phyloP scores from a whole-genome alignment of 2,113 vertebrate genomes.

The Oceanodroma tethys region DNA sequence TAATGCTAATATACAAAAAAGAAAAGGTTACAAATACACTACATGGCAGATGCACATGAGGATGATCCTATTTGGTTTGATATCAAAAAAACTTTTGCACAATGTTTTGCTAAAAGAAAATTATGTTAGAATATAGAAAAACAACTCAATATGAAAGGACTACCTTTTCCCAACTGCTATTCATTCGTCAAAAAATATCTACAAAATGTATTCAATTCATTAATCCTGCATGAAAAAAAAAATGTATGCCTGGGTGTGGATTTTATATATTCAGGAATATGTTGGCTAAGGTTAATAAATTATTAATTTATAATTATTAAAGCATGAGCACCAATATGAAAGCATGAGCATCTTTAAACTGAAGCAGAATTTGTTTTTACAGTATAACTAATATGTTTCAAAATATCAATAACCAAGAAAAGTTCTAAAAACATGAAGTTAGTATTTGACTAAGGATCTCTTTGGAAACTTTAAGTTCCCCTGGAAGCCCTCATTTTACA shows the following conservation, averaged over 20 bases:
- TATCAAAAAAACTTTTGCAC: not conserved
- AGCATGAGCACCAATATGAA: not conserved
- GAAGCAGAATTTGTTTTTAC: not conserved
- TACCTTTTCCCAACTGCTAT: not conserved
- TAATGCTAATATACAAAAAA: not conserved
- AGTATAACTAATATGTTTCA: not conserved
- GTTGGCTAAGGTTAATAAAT: not conserved
- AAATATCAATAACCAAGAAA: not conserved
- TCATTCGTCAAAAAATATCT: not conserved
- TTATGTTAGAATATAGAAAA: not conserved
- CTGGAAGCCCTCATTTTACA: not conserved
- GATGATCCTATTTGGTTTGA: not conserved
- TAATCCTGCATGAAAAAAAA: not conserved
- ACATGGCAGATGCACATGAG: not conserved
- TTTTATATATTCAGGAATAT: not conserved
- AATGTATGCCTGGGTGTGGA: not conserved
- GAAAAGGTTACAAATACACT: not conserved
- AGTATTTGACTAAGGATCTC: not conserved
- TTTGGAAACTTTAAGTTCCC: not conserved
- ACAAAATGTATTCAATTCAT: not conserved
- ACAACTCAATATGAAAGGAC: not conserved
- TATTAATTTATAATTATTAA: not conserved
- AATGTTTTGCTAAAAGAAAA: not conserved
- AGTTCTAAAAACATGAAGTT: not conserved
- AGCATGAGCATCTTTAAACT: not conserved